Base-by-base conservation (phyloP, 2,888 invertebrate genomes). In the Aporophyla lueneburgensis region DNA sequence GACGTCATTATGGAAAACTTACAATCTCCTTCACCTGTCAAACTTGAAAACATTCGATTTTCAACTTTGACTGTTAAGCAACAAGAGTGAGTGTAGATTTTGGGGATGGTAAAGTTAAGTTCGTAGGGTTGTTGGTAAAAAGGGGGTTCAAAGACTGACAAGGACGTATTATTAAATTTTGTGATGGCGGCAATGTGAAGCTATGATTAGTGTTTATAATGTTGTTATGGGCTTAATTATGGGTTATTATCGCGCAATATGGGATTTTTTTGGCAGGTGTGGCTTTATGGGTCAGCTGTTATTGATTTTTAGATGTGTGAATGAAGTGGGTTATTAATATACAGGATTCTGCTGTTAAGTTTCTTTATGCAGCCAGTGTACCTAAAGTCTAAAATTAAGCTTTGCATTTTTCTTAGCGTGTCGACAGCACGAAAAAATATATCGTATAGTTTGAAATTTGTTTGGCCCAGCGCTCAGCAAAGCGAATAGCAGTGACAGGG, bases 101-200 rank as follows among this genome's bases (percentile, higher is more conserved):
- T 67, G 9, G 5, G 0, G 33, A 53, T n/a, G 40, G 79, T 63
- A 62, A 14, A 54, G 6, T 46, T 78, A 87, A 88, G 54, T 85
- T 89, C 74, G 92, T 89, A 72, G 79, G 76, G 82, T 76, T 85
- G 76, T 74, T 85, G 88, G 88, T 90, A 89, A 91, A 91, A 90
- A 89, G 91, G 91, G 92, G 91, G 89, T 85, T 88, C 88, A 89
- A 92, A 93, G 89, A 93, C 93, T 93, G 95, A 94, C 93, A 93
- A 88, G 87, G 91, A 92, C 89, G 92, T 93, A 92, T 95, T 95
- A 96, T 96, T 96, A 96, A 94, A 94, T 96, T 93, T 93, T 91
- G 91, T 93, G 94, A 95, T 94, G 92, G 92, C 90, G 80, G 87
- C 92, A 90, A 93, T 91, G 89, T 88, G 89, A 90, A 87, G 93